A percentile compares a stretch with the other conserved stretches of the same genome.
These are phyloP conservation scores for Manis pentadactyla DNA, from an alignment of 2,797 vertebrate genomes.

Conservation along the genomic window DNA sequence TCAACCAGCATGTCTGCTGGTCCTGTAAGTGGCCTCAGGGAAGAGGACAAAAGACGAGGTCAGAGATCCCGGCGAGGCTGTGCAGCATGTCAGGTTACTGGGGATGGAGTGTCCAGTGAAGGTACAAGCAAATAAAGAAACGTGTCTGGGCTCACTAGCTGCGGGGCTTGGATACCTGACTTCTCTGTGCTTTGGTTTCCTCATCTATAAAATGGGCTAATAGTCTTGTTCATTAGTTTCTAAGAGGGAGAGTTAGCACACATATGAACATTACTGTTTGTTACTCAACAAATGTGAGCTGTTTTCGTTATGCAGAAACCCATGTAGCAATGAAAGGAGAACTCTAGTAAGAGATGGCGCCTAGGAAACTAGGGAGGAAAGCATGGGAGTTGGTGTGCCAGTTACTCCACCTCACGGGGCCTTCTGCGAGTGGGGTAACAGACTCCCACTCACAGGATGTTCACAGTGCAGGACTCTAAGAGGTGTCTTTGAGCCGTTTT, in stretches of 20 bases:
- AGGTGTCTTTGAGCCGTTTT: not conserved
- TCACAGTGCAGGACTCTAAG: not conserved
- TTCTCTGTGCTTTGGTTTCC: not conserved
- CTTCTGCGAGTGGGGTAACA: not conserved
- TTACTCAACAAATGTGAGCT: not conserved
- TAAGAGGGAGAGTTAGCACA: not conserved
- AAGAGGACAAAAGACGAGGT: too few species aligned
- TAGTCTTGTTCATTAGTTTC: not conserved
- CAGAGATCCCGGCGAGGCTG: too few species aligned
- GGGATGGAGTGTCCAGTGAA: too few species aligned
- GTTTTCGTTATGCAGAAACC: not conserved
- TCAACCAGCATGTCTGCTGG: too few species aligned
- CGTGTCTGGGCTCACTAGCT: not conserved
- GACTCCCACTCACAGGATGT: not conserved
- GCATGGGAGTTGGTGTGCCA: accelerated
- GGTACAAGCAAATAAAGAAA: too few species aligned
- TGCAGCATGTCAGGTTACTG: too few species aligned
- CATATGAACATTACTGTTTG: accelerated
- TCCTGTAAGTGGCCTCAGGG: too few species aligned
- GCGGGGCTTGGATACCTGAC: not conserved
- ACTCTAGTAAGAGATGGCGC: too few species aligned
- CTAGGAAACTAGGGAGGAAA: not conserved
- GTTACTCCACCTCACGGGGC: not conserved
- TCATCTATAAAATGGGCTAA: not conserved
- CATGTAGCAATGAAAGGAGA: not conserved